phyloP scores from a whole-genome alignment of 1,140 invertebrate species.

The Epicauta chinensis region DNA sequence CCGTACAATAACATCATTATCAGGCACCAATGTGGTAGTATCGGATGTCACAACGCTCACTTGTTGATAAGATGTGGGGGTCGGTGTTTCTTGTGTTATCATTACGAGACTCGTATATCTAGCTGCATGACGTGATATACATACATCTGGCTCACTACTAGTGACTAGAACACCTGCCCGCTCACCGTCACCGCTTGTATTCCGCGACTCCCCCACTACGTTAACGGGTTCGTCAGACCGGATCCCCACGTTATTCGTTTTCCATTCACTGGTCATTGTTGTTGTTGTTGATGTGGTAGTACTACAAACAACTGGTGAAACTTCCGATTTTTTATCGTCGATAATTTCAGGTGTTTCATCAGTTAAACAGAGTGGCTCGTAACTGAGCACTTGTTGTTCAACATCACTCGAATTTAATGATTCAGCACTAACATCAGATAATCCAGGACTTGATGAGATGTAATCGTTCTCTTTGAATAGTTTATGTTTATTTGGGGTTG shows the following conservation, averaged over 20 bases:
- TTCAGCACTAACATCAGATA: conserved; percentile 36
- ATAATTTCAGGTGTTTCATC: conserved; percentile 7
- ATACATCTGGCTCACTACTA: conserved; percentile 47
- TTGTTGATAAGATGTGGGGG: conserved; percentile 44
- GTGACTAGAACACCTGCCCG: conserved; percentile 41
- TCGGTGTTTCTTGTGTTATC: conserved; percentile 68
- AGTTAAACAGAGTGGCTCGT: background rate
- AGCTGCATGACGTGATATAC: conserved; percentile 50
- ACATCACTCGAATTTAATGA: conserved; percentile 34
- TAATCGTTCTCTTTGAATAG: conserved; percentile 8
- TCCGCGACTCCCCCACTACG: conserved; percentile 20
- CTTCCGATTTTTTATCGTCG: conserved; percentile 11
- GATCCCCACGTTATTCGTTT: conserved; percentile 27
- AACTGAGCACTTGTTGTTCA: conserved; percentile 13
- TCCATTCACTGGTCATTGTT: conserved; percentile 25
- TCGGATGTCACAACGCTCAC: conserved; percentile 66
- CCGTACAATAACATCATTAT: conserved; percentile 46
- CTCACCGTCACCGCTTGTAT: conserved; percentile 23
- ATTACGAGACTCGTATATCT: conserved; percentile 80
- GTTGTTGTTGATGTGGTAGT: conserved; percentile 1
- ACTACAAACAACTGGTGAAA: conserved; percentile 12
- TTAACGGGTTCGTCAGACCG: conserved; percentile 30
- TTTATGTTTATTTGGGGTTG: background rate
- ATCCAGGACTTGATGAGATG: conserved; percentile 32
- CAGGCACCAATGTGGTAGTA: conserved; percentile 60